Base-by-base conservation (phyloP, 2,888 invertebrate species). In the Caradrina kadenii region DNA sequence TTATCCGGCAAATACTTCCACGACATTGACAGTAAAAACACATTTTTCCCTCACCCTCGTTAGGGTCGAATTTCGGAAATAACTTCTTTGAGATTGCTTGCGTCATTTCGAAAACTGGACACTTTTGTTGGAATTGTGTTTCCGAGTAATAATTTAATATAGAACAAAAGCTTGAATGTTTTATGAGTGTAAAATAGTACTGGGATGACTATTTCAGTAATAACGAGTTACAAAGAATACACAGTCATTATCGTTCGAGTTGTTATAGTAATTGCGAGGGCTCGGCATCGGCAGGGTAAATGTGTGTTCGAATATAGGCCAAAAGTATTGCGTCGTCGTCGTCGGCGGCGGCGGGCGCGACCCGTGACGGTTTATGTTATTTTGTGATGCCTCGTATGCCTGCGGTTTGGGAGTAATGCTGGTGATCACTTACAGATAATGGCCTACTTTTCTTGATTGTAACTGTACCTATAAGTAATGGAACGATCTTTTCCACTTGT, bases 351-450 rank as follows among this genome's bases (percentile, higher is more conserved):
- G 56, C 52, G 59, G 63, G 69, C 63, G 87, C 83, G 86, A 88
- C 86, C 88, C 88, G 87, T 87, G 89, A 88, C 88, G 88, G 90
- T 91, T 92, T 92, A 92, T 91, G 92, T 91, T 94, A 95, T 94
- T 94, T 91, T 89, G 92, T 92, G 90, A 92, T 88, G 88, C 86
- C 88, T 90, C 89, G 88, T 88, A 88, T 89, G 92, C 89, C 88
- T 92, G 92, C 89, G 93, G 94, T 91, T 87, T 73, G 84, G 81
- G 85, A 89, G 91, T 91, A 92, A 91, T 88, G 87, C 86, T 82
- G 81, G 86, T 83, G 85, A 87, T 88, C 87, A 83, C 83, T 89
- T 88, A 87, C 83, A 89, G 88, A 91, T 88, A 88, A 85, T 88
- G 88, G 71, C 78, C 73, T 79, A 79, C 83, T 79, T 70, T 67